phyloP scores from a whole-genome alignment of 2,797 vertebrate genomes.

The Melanotaenia nigrans region DNA sequence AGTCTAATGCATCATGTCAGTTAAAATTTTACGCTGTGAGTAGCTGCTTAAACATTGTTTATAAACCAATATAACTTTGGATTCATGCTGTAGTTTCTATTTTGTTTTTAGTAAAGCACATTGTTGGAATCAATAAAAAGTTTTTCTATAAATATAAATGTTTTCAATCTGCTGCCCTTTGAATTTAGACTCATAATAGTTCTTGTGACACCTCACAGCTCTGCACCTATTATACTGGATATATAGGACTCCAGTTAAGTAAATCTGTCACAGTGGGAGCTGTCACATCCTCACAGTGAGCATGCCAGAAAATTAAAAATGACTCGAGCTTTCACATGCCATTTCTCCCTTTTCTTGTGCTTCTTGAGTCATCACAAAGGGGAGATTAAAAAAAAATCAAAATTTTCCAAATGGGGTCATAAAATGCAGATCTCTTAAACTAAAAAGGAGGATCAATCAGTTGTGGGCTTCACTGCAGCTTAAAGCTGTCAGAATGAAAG shows the following conservation, averaged over 20 bases:
- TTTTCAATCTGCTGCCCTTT: constrained; percentile 4
- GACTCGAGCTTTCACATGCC: constrained; percentile 64
- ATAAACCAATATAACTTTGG: constrained; percentile 9
- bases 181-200: constrained; percentile 16
- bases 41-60: not conserved
- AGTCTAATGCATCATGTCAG: too few relatives aligned
- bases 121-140: not conserved
- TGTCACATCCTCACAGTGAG: constrained; percentile 54
- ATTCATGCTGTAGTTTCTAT: not conserved
- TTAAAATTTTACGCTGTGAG: too few relatives aligned
- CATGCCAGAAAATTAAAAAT: constrained; percentile 61
- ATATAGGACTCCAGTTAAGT: constrained; percentile 65
- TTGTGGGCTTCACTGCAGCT: constrained; percentile 63
- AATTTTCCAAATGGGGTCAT: constrained; percentile 69
- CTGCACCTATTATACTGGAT: constrained; percentile 9
- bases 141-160: constrained; percentile 10
- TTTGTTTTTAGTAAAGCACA: not conserved
- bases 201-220: constrained; percentile 17
- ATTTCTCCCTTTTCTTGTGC: constrained; percentile 44
- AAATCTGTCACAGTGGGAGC: constrained; percentile 66
- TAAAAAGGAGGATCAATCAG: constrained; percentile 62
- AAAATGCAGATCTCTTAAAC: constrained; percentile 58
- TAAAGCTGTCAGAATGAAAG: constrained; percentile 68
- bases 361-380: constrained; percentile 45
- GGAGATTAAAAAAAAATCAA: constrained; percentile 63